Evolutionary conservation across 2,888 invertebrate species (phyloP), one percentile per base, ranked within the genome.

Genomic region (Rhingia campestris): DNA sequence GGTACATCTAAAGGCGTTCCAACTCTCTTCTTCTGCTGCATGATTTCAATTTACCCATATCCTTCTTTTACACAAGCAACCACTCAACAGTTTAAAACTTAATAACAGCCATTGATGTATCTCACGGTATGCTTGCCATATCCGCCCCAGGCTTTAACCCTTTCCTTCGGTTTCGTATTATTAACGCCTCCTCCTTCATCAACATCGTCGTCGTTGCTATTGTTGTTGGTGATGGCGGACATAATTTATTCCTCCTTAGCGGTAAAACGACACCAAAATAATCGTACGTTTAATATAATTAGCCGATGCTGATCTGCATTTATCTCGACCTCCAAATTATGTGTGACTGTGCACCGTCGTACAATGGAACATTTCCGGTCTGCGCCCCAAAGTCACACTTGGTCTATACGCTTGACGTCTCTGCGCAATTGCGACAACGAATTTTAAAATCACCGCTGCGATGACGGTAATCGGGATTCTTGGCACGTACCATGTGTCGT

Each of bases 401-500:
- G 35, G n/a, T 10, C 39, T 41, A n/a, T 10, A 10, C 22, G 58
- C 39, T 30, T 33, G 56, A 81, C 81, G 81, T 72, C 76, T 81
- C 72, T 67, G 77, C 22, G 22, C 77, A 72, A 56, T 49, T 67
- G 56, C 49, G 54, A 61, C 61, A 54, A 66, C 47, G 64, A 64
- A 66, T 70, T 79, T 1, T 37, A 64, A 72, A 41, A 32, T n/a
- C 45, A 7, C 32, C 10, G 5, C 12, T 12, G 43, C 32, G 66
- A 49, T 41, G 43, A 9, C 41, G 64, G 81, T 76, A 70, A 77
- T 75, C 70, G 56, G 14, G 22, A 79, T 84, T 79, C 80, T 5
- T 47, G 37, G 64, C 84, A 84, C 84, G 84, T 84, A 84, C 53
- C 84, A 80, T 61, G 84, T 84, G 84, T 84, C 84, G 84, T 61